Percentiles rank a stretch among this genome's conserved stretches.
Conservation (phyloP, 2,797 vertebrate genomes). For the Hydrophis major region DNA sequence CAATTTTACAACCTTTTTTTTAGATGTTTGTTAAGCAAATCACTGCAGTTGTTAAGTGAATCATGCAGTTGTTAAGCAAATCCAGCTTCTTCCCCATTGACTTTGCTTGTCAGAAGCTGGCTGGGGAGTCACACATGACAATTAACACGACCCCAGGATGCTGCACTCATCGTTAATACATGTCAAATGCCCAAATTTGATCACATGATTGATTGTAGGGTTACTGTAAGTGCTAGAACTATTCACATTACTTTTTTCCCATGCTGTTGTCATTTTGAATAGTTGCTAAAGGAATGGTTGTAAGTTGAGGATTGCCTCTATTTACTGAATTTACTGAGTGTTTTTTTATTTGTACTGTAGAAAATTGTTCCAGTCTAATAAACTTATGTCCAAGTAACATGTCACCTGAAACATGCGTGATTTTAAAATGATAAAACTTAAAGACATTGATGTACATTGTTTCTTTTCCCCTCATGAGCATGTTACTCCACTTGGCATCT, state of each 20-base stretch:
- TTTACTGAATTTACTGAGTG: not conserved
- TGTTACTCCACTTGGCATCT: constrained; percentile 8
- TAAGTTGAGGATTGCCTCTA: not conserved
- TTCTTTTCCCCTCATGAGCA: not conserved
- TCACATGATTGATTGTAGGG: not conserved
- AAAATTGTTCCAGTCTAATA: not conserved
- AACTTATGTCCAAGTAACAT: not conserved
- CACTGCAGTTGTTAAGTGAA: not conserved
- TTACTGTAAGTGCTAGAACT: not conserved
- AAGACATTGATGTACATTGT: not conserved
- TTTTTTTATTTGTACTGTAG: not conserved
- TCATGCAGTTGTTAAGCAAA: not conserved
- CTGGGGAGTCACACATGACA: not conserved
- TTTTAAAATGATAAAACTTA: not conserved
- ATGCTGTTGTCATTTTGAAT: not conserved
- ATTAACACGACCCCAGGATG: not conserved
- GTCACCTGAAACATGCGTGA: no score
- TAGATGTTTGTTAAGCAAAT: not conserved
- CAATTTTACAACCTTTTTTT: not conserved
- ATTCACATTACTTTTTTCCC: not conserved
- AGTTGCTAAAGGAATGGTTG: not conserved
- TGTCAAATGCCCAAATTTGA: not conserved
- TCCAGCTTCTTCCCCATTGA: not conserved
- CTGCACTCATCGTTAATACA: not conserved
- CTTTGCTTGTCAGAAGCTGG: not conserved